phyloP scores from a whole-genome alignment of 2,888 invertebrate genomes.

The Leptopterna dolabrata region DNA sequence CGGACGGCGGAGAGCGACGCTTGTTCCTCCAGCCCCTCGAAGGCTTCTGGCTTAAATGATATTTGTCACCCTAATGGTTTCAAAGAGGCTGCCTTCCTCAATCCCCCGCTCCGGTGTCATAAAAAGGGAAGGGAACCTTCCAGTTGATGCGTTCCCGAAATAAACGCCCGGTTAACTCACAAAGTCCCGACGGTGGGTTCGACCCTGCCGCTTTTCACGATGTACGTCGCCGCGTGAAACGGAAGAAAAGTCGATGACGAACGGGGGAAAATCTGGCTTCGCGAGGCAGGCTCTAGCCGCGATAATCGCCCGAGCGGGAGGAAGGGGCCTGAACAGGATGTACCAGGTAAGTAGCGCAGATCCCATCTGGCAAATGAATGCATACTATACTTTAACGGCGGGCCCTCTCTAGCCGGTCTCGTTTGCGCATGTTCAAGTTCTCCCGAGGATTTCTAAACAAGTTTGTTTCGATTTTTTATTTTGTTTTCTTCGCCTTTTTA shows the following conservation, averaged over 20 bases:
- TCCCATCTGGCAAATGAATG: conserved; percentile 54
- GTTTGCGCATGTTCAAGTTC: conserved; percentile 32
- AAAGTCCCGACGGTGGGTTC: no score
- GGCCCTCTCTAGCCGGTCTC: not conserved
- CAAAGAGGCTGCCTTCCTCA: conserved; percentile 35
- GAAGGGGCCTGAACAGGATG: conserved; percentile 49
- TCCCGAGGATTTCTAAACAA: conserved; percentile 39
- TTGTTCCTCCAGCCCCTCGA: conserved; percentile 27
- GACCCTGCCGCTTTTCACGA: not conserved
- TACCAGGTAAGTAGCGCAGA: conserved; percentile 53
- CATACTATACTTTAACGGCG: conserved; percentile 45
- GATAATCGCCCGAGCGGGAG: not conserved
- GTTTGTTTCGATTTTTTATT: conserved; percentile 41
- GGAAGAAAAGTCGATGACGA: not conserved
- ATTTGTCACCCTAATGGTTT: conserved; percentile 54
- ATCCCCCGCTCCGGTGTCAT: conserved; percentile 46
- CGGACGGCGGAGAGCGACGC: not conserved
- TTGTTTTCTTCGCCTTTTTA: not conserved
- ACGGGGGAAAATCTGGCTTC: not conserved
- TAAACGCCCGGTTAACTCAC: conserved; percentile 8
- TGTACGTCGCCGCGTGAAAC: not conserved
- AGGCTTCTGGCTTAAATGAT: conserved; percentile 43
- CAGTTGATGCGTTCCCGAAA: conserved; percentile 48
- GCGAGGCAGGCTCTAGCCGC: not conserved
- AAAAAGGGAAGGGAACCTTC: conserved; percentile 51